Conservation (phyloP, 64 coral and sea anemone species). For the Montipora efflorescens region DNA sequence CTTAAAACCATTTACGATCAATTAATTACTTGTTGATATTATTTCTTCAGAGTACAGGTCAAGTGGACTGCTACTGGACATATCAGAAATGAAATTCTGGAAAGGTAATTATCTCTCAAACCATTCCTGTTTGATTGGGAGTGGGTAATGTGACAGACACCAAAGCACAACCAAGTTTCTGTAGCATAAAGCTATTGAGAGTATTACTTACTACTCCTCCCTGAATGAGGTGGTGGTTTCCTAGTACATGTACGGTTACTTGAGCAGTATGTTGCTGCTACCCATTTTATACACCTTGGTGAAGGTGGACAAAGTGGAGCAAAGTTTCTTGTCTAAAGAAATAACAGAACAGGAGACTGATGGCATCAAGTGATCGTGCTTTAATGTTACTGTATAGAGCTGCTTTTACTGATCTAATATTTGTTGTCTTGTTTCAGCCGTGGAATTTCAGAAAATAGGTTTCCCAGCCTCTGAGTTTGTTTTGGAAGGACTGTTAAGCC, state of each 20-base stretch:
- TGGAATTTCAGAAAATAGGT: constrained; percentile 78
- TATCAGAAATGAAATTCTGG: constrained; percentile 39
- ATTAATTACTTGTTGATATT: background rate
- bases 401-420: background rate
- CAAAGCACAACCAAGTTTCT: background rate
- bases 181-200: constrained; percentile 1
- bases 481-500: constrained; percentile 23
- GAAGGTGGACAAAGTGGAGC: background rate
- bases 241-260: background rate
- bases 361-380: background rate
- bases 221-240: background rate
- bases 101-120: constrained; percentile 18
- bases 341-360: constrained; percentile 2
- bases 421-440: constrained; percentile 49
- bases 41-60: constrained; percentile 11
- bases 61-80: constrained; percentile 20
- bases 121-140: background rate
- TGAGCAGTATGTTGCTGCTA: background rate
- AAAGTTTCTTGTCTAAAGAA: constrained; percentile 4
- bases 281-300: background rate
- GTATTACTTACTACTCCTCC: background rate
- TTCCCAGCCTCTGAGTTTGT: constrained; percentile 79
- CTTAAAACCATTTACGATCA: background rate
- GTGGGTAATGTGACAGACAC: background rate
- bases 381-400: too few relatives aligned